These are phyloP conservation scores for Lepus americanus DNA, from an alignment of 2,113 vertebrate genomes.

Conservation along the genomic window DNA sequence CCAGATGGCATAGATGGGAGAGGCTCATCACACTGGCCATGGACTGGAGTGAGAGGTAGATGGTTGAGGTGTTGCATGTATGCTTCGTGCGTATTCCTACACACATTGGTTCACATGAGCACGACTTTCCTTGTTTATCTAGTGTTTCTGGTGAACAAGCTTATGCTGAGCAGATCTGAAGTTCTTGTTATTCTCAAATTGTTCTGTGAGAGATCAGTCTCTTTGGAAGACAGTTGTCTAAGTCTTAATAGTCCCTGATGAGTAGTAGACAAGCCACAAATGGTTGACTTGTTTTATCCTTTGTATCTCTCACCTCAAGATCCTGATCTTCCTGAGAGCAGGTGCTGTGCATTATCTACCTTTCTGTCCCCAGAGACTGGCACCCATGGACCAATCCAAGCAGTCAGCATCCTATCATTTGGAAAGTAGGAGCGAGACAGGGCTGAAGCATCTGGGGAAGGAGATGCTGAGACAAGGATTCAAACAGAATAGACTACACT, in stretches of 20 bases:
- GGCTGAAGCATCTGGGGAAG: neutral
- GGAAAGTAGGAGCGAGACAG: neutral
- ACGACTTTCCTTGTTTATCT: neutral
- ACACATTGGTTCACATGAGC: accelerated
- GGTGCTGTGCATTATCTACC: too few species aligned
- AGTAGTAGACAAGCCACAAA: too few species aligned
- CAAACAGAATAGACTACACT: accelerated
- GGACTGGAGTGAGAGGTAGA: accelerated
- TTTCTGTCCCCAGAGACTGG: neutral
- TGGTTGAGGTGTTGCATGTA: accelerated
- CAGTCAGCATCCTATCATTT: neutral
- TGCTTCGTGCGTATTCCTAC: accelerated
- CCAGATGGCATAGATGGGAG: accelerated
- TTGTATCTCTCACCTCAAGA: neutral
- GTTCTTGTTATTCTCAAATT: neutral
- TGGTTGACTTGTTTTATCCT: neutral
- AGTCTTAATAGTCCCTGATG: neutral
- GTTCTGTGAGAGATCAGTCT: neutral
- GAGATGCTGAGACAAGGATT: neutral
- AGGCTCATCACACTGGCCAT: accelerated
- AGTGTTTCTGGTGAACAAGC: neutral
- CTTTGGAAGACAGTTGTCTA: neutral
- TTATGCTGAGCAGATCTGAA: neutral
- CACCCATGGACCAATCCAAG: too few species aligned
- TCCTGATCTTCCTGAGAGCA: neutral